These are phyloP conservation scores for Coelinius sp. DNA, from an alignment of 2,888 invertebrate species.

Conservation along the genomic window DNA sequence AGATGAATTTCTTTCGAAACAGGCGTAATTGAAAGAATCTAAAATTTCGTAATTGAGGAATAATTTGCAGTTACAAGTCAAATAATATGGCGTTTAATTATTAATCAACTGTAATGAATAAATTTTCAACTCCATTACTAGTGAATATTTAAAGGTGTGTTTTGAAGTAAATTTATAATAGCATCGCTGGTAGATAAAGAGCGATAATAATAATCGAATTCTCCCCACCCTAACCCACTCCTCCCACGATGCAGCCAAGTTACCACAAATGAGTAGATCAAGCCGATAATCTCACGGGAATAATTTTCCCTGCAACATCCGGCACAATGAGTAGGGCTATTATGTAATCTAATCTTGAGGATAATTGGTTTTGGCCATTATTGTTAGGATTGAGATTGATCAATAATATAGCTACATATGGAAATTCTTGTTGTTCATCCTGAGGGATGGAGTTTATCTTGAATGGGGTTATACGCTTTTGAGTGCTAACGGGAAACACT, in stretches of 20 bases:
- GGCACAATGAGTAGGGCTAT: not conserved
- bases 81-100: not conserved
- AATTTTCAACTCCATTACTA: not conserved
- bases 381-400: not conserved
- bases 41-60: no score
- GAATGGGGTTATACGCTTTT: constrained; percentile 34
- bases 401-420: not conserved
- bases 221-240: not conserved
- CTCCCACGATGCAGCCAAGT: not conserved
- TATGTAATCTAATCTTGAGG: not conserved
- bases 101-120: not conserved
- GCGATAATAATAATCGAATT: not conserved
- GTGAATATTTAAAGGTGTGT: not conserved
- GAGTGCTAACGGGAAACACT: constrained; percentile 28
- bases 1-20: constrained; percentile 41
- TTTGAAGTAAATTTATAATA: not conserved
- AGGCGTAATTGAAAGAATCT: not conserved
- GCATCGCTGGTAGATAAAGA: not conserved
- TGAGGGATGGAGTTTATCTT: constrained; percentile 7
- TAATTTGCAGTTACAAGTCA: not conserved
- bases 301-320: not conserved
- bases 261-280: not conserved
- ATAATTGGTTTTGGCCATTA: not conserved
- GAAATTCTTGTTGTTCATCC: not conserved
- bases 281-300: not conserved